These are phyloP conservation scores for Achlya flavicornis DNA, from an alignment of 2,888 invertebrate genomes.

Conservation along the genomic window DNA sequence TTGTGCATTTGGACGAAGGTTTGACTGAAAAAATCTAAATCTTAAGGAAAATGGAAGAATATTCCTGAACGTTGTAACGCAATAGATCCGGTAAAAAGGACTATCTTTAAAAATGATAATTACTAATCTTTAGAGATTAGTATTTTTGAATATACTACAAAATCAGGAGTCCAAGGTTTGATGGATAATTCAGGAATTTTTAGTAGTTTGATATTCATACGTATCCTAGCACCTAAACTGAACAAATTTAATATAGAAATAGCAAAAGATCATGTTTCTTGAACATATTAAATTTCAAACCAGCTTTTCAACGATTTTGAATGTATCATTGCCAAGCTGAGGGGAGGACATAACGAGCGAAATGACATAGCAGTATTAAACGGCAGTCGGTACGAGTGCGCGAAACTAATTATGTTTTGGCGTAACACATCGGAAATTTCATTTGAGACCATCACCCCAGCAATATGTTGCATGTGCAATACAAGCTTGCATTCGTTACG, in stretches of 20 bases:
- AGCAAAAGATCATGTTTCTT: too few relatives aligned
- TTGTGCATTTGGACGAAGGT: too few relatives aligned
- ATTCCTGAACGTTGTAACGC: too few relatives aligned
- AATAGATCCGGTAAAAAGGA: too few relatives aligned
- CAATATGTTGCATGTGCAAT: slow-evolving; percentile 16
- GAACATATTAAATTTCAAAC: not conserved
- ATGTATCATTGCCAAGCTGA: not conserved
- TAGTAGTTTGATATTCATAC: not conserved
- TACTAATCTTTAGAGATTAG: too few relatives aligned
- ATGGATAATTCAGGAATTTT: too few relatives aligned
- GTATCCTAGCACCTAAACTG: not conserved
- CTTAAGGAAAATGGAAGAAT: too few relatives aligned
- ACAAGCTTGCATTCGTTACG: slow-evolving; percentile 19
- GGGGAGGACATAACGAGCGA: not conserved
- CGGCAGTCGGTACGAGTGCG: slow-evolving; percentile 39
- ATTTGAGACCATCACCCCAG: slow-evolving; percentile 27
- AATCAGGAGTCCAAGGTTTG: too few relatives aligned
- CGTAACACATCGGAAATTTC: slow-evolving; percentile 47
- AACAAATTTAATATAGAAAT: not conserved
- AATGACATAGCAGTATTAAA: slow-evolving; percentile 19
- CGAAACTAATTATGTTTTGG: slow-evolving; percentile 47
- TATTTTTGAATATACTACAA: too few relatives aligned
- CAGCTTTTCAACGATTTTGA: not conserved
- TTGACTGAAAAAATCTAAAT: too few relatives aligned
- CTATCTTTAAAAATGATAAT: too few relatives aligned